phyloP scores from a whole-genome alignment of 2,113 vertebrate species.

The Sebastes schlegelii region DNA sequence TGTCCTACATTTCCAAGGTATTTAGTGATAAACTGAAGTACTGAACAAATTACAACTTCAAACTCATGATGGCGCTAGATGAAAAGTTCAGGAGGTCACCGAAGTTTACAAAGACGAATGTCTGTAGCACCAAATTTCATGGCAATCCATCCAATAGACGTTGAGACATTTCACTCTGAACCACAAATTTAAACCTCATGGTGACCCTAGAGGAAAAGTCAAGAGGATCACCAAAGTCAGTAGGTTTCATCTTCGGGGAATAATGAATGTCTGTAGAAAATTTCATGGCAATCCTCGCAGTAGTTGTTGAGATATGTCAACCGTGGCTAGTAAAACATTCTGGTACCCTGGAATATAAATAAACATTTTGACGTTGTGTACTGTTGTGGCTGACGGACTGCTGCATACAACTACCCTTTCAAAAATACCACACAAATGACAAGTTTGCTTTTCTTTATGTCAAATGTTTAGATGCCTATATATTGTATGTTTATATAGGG shows the following conservation, averaged over 20 bases:
- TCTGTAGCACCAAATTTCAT: not conserved
- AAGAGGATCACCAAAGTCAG: not conserved
- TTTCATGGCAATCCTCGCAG: not conserved
- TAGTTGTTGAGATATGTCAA: not conserved
- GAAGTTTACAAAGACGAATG: not conserved
- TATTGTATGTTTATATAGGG: not conserved
- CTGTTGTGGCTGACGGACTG: slow-evolving; percentile 1
- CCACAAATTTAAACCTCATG: not conserved
- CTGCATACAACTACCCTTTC: not conserved
- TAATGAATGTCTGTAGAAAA: not conserved
- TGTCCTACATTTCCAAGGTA: no score
- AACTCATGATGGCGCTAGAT: not conserved
- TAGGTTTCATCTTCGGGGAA: not conserved
- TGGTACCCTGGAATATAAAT: slow-evolving; percentile 28
- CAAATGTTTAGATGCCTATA: slow-evolving; percentile 6
- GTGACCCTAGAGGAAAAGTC: not conserved
- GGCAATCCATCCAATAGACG: not conserved
- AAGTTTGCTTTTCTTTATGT: slow-evolving; percentile 4
- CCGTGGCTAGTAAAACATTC: not conserved
- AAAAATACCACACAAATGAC: slow-evolving; percentile 1
- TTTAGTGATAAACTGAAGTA: no score
- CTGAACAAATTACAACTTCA: not conserved
- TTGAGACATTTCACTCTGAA: not conserved
- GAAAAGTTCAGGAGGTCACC: not conserved
- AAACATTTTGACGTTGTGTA: slow-evolving; percentile 28